Conservation (phyloP, 92 coral and sea anemone genomes). For the Diadumene lineata region DNA sequence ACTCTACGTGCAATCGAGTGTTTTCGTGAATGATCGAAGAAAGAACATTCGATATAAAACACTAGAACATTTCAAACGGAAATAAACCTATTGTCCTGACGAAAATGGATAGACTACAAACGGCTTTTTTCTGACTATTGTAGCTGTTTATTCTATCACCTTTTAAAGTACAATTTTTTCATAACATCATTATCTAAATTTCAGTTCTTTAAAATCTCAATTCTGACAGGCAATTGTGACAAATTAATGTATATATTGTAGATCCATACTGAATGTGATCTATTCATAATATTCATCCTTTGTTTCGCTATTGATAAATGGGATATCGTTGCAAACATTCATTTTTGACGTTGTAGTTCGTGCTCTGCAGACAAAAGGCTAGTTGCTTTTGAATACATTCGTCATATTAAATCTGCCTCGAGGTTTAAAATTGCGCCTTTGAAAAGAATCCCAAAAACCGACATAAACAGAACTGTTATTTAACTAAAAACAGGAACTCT, state of each 20-base stretch:
- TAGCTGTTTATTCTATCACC: too few relatives aligned
- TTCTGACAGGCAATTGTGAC: too few relatives aligned
- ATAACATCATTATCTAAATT: too few relatives aligned
- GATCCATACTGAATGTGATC: neutral
- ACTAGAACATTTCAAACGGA: conserved; percentile 7
- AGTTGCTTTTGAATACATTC: too few relatives aligned
- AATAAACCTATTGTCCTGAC: neutral
- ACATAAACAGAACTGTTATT: neutral
- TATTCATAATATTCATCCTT: neutral
- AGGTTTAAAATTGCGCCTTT: neutral
- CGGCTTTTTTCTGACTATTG: neutral
- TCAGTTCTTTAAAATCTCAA: too few relatives aligned
- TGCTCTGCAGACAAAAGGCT: too few relatives aligned
- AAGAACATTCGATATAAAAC: conserved; percentile 16
- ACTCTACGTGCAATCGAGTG: too few relatives aligned
- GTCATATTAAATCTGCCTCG: neutral
- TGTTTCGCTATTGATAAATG: neutral
- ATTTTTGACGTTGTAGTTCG: too few relatives aligned
- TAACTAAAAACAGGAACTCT: neutral
- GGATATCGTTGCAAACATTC: too few relatives aligned
- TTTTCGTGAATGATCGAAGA: neutral
- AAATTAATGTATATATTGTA: too few relatives aligned
- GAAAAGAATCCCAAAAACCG: neutral
- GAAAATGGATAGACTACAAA: neutral
- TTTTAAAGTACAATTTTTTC: too few relatives aligned